Conservation (phyloP, 2,888 invertebrate genomes). For the Dynastes grantii region DNA sequence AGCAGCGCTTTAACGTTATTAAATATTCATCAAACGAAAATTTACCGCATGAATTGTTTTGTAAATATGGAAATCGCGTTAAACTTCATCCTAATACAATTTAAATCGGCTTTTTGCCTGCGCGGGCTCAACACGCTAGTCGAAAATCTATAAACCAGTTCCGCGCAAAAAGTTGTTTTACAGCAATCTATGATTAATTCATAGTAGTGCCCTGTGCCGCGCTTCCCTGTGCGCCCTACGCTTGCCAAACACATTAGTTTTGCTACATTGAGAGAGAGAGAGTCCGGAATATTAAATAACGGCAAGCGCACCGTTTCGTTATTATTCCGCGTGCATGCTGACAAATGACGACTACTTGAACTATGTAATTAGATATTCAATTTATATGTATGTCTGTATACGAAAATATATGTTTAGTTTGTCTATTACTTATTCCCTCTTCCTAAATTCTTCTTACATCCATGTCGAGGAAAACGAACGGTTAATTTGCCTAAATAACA, state of each 20-base stretch:
- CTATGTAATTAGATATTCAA: conserved; percentile 51
- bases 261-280: conserved; percentile 22
- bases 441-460: conserved; percentile 11
- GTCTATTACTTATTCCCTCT: conserved; percentile 38
- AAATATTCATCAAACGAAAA: conserved; percentile 49
- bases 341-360: conserved; percentile 51
- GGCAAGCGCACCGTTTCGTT: conserved; percentile 35
- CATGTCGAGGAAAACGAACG: conserved; percentile 30
- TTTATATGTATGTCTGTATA: conserved; percentile 30
- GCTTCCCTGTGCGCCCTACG: conserved; percentile 13
- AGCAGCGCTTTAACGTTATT: conserved; percentile 34
- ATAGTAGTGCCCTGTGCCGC: conserved; percentile 22
- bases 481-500: conserved; percentile 37
- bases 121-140: conserved; percentile 11
- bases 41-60: conserved; percentile 49
- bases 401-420: conserved; percentile 34
- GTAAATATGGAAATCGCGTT: conserved; percentile 47
- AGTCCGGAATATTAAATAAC: conserved; percentile 37
- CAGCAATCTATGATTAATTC: conserved; percentile 49
- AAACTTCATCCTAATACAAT: conserved; percentile 46
- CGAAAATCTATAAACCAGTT: conserved; percentile 46
- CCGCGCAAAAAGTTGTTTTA: conserved; percentile 45
- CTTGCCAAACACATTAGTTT: conserved; percentile 36
- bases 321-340: conserved; percentile 42
- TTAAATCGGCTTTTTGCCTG: conserved; percentile 46